A percentile compares a stretch with the other conserved stretches of the same genome.
These are phyloP conservation scores for Drosophila macrospina DNA, from an alignment of 2,888 invertebrate genomes.

Conservation along the genomic window DNA sequence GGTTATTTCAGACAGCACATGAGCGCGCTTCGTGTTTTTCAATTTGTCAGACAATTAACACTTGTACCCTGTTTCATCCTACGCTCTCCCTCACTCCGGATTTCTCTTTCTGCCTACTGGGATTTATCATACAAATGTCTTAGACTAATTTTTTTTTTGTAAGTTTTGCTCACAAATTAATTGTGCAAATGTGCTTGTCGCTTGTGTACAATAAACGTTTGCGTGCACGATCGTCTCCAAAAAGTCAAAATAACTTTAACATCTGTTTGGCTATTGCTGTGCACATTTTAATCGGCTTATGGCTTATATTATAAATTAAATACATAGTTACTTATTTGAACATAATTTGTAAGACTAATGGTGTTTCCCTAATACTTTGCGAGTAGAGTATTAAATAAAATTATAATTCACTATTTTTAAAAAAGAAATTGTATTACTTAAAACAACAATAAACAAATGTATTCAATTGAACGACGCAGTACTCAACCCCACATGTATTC, in stretches of 20 bases:
- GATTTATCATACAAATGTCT: conserved; percentile 49
- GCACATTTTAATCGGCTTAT: conserved; percentile 12
- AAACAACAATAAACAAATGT: too few species aligned
- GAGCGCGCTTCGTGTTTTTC: conserved; percentile 70
- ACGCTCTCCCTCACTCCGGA: conserved; percentile 2
- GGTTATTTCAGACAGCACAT: conserved; percentile 63
- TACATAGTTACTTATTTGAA: neutral
- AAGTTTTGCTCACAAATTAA: conserved; percentile 57
- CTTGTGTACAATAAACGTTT: conserved; percentile 44
- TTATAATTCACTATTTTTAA: too few species aligned
- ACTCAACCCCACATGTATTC: too few species aligned
- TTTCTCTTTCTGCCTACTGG: conserved; percentile 44
- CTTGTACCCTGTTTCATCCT: conserved; percentile 41
- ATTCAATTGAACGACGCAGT: too few species aligned
- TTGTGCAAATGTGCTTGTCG: conserved; percentile 62
- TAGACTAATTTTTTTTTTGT: conserved; percentile 35
- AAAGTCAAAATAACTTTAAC: conserved; percentile 22
- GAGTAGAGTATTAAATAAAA: too few species aligned
- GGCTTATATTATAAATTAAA: conserved; percentile 50
- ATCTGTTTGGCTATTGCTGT: conserved; percentile 14
- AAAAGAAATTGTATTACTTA: too few species aligned
- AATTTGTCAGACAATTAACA: conserved; percentile 77
- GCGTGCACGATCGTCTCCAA: conserved; percentile 1
- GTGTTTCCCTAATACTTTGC: too few species aligned
- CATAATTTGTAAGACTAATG: neutral